A percentile compares a stretch with the other conserved stretches of the same genome.
Evolutionary conservation across 2,797 vertebrate genomes (phyloP).

Genomic region (Lepus townsendii): DNA sequence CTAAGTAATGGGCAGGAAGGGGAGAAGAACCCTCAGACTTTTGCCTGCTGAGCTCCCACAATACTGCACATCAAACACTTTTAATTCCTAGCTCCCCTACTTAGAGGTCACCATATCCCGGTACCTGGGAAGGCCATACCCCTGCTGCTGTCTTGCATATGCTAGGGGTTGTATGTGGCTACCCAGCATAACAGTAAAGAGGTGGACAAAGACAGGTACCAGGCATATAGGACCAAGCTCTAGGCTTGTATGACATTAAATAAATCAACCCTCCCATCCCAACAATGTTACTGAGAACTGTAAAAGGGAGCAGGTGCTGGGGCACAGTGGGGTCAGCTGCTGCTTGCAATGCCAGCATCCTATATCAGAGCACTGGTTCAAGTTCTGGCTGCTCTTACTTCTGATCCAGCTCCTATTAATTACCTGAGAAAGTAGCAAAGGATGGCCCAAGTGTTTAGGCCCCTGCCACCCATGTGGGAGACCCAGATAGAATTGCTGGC

Average conservation of each 20-base stretch:
- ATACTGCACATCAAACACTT: not conserved
- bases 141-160: not conserved
- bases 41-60: not conserved
- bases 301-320: not conserved
- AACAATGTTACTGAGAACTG: not conserved
- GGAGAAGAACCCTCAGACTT: fast-evolving
- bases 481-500: too few species aligned
- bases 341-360: too few species aligned
- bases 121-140: not conserved
- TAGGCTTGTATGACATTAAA: fast-evolving
- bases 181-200: not conserved
- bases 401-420: too few species aligned
- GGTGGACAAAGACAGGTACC: not conserved
- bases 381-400: too few species aligned
- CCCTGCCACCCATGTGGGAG: too few species aligned
- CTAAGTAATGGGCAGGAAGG: slow-evolving; percentile 1
- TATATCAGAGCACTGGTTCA: too few species aligned
- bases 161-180: not conserved
- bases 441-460: too few species aligned
- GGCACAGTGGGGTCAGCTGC: too few species aligned
- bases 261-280: not conserved
- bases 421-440: too few species aligned
- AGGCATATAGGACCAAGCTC: not conserved
- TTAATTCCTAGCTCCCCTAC: not conserved
- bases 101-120: too few species aligned